Conservation (phyloP, 2,113 vertebrate species). For the Pollimyrus isidori region DNA sequence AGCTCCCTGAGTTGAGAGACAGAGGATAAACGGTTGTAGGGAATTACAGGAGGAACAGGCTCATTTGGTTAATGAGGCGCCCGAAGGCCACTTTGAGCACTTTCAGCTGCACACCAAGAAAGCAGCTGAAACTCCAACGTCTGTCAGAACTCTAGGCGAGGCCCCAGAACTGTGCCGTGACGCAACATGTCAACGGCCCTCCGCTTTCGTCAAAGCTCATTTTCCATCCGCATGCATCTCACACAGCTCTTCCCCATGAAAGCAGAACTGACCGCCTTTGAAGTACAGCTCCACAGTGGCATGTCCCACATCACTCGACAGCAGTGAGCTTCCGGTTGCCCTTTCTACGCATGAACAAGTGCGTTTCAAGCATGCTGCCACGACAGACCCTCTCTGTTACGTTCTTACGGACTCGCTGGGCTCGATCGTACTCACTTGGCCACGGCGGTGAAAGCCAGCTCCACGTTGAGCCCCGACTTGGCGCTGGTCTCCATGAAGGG, state of each 20-base stretch:
- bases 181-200: neutral
- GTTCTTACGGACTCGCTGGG: neutral
- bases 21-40: neutral
- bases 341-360: neutral
- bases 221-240: neutral
- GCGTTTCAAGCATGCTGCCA: neutral
- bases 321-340: neutral
- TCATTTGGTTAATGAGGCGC: neutral
- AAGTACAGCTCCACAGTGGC: neutral
- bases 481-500: slow-evolving; percentile 94
- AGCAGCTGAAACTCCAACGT: neutral
- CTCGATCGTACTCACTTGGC: slow-evolving; percentile 70
- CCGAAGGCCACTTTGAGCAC: neutral
- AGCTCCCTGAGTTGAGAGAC: slow-evolving; percentile 64
- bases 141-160: neutral
- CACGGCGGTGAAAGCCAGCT: slow-evolving; percentile 82
- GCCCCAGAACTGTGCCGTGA: neutral
- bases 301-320: neutral
- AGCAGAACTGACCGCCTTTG: neutral
- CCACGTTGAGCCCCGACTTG: slow-evolving; percentile 81
- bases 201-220: neutral
- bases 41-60: neutral
- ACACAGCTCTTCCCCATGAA: neutral
- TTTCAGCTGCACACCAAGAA: neutral
- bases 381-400: neutral